A percentile compares a stretch with the other conserved stretches of the same genome.
Evolutionary conservation across 2,797 vertebrate species (phyloP).

Genomic region (Mus caroli): DNA sequence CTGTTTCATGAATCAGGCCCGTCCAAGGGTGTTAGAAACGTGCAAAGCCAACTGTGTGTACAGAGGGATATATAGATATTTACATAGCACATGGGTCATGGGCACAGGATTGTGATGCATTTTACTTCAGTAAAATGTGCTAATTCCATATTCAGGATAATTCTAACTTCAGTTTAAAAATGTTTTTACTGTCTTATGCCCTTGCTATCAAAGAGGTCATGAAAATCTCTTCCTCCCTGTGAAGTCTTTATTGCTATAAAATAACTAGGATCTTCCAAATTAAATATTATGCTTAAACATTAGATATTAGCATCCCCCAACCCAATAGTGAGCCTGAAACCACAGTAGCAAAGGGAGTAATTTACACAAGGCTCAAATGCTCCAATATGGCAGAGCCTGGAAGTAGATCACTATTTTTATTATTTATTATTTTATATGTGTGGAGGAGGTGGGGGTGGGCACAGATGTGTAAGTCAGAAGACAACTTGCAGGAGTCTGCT

Average conservation of each 20-base stretch:
- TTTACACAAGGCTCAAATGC: constrained; percentile 75
- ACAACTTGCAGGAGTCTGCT: neutral
- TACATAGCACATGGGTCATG: constrained; percentile 77
- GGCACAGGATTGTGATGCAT: constrained; percentile 78
- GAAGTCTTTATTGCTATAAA: constrained; percentile 66
- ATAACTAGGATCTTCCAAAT: constrained; percentile 81
- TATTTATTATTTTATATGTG: neutral
- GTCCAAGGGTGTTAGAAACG: constrained; percentile 67
- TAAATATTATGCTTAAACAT: constrained; percentile 86
- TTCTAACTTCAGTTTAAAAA: constrained; percentile 84
- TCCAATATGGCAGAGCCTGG: constrained; percentile 16
- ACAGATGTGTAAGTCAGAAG: neutral
- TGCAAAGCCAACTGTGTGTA: constrained; percentile 82
- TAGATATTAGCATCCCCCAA: constrained; percentile 81
- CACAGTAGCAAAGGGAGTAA: constrained; percentile 72
- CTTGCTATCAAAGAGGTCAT: constrained; percentile 76
- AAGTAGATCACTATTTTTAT: constrained; percentile 26
- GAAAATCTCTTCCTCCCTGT: constrained; percentile 79
- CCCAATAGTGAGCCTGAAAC: constrained; percentile 67
- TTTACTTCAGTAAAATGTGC: constrained; percentile 78
- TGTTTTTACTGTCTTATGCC: constrained; percentile 82
- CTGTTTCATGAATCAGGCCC: constrained; percentile 81
- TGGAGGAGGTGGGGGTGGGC: neutral
- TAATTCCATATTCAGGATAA: constrained; percentile 79
- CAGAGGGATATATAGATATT: constrained; percentile 75